phyloP scores from a whole-genome alignment of 2,113 vertebrate genomes.

The Petrocephalus zakoni region DNA sequence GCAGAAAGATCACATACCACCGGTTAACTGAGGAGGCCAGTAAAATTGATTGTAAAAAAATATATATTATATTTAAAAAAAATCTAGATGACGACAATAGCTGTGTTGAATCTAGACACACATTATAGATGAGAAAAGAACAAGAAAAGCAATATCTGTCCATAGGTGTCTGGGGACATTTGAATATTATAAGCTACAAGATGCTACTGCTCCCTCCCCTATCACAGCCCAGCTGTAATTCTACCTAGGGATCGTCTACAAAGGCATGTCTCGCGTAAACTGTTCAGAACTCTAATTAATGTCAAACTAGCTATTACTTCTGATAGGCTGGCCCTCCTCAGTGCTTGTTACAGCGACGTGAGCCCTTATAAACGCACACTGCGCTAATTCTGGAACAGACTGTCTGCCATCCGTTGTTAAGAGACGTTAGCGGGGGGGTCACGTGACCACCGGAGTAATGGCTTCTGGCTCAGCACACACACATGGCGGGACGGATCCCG shows the following conservation, averaged over 20 bases:
- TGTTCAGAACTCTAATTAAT: not conserved
- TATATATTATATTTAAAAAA: not conserved
- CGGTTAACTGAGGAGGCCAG: not conserved
- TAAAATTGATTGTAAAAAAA: not conserved
- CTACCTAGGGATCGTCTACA: not conserved
- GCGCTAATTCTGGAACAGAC: not conserved
- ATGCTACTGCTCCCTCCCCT: no score
- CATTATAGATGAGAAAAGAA: not conserved
- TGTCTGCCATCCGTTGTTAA: not conserved
- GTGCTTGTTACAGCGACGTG: not conserved
- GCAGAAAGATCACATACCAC: not conserved
- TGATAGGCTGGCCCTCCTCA: not conserved
- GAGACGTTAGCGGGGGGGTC: not conserved
- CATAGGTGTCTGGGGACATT: not conserved
- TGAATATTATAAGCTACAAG: not conserved
- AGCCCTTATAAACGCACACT: not conserved
- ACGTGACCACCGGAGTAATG: not conserved
- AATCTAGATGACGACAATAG: not conserved
- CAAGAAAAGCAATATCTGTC: not conserved
- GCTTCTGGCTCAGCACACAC: not conserved
- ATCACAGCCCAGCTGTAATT: not conserved
- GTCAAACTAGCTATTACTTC: not conserved
- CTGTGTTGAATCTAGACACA: not conserved
- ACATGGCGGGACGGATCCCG: not conserved
- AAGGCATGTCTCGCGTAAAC: not conserved